These are phyloP conservation scores for Ochotona princeps DNA, from an alignment of 2,113 vertebrate species.

Conservation along the genomic window DNA sequence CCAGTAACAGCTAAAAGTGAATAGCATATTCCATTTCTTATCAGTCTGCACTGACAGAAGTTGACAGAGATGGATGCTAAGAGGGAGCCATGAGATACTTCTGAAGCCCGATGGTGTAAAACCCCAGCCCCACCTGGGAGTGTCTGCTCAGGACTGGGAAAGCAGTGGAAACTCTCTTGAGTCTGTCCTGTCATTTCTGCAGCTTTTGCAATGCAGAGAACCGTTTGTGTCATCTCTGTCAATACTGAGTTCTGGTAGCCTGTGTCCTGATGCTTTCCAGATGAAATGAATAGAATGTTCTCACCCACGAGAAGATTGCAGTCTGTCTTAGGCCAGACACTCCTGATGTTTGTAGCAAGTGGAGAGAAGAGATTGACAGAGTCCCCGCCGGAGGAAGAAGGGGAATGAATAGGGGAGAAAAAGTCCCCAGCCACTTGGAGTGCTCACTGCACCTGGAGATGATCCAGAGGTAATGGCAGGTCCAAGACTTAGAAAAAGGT, in stretches of 20 bases:
- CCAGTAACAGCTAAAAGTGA: neutral
- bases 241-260: neutral
- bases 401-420: no score
- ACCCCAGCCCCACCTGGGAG: neutral
- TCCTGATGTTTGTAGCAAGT: neutral
- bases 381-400: neutral
- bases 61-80: neutral
- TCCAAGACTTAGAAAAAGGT: neutral
- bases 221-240: neutral
- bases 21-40: neutral
- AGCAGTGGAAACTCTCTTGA: neutral
- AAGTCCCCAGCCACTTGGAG: neutral
- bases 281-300: neutral
- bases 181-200: neutral
- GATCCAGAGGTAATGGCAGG: neutral
- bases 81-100: neutral
- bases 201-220: neutral
- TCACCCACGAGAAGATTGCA: neutral
- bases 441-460: no score
- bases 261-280: neutral
- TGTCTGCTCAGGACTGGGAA: neutral
- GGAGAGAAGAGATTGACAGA: neutral
- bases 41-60: neutral
- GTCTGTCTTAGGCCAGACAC: neutral
- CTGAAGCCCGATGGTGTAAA: neutral